phyloP scores from a whole-genome alignment of 2,888 invertebrate species.

The Lasius platythorax region DNA sequence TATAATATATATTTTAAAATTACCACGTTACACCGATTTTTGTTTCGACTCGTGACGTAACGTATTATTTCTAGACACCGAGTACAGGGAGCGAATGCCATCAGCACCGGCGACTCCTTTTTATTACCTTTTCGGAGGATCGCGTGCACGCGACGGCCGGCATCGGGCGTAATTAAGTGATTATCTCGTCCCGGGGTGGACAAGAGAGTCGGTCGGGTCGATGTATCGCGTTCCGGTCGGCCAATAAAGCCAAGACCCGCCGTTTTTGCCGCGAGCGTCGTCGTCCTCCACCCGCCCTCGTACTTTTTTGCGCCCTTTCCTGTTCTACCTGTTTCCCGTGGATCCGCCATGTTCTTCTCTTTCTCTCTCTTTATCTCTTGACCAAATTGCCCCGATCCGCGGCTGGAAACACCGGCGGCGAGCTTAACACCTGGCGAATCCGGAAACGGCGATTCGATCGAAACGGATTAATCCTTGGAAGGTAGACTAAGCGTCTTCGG shows the following conservation, averaged over 20 bases:
- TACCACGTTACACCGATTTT: background rate
- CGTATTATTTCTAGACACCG: constrained; percentile 29
- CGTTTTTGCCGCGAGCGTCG: constrained; percentile 51
- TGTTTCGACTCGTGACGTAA: background rate
- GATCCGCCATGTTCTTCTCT: background rate
- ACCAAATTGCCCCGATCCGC: constrained; percentile 6
- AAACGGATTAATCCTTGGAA: constrained; percentile 15
- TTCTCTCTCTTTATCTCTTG: background rate
- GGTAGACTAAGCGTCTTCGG: background rate
- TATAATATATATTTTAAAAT: background rate
- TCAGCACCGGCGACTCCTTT: constrained; percentile 57
- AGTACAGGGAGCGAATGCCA: constrained; percentile 22
- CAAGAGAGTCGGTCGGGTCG: constrained; percentile 59
- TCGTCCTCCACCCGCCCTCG: background rate
- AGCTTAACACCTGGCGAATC: constrained; percentile 18
- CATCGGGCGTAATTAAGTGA: constrained; percentile 79
- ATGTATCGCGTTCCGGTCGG: constrained; percentile 49
- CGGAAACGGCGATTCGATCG: background rate
- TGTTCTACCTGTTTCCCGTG: constrained; percentile 31
- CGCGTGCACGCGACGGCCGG: constrained; percentile 74
- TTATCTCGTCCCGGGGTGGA: constrained; percentile 78
- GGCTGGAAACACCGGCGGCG: background rate
- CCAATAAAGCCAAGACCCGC: constrained; percentile 48
- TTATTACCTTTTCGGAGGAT: constrained; percentile 70
- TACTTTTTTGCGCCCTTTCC: constrained; percentile 43